Percentiles rank a stretch among this genome's conserved stretches.
phyloP scores from a whole-genome alignment of 2,113 vertebrate genomes.

The Parotia lawesii region DNA sequence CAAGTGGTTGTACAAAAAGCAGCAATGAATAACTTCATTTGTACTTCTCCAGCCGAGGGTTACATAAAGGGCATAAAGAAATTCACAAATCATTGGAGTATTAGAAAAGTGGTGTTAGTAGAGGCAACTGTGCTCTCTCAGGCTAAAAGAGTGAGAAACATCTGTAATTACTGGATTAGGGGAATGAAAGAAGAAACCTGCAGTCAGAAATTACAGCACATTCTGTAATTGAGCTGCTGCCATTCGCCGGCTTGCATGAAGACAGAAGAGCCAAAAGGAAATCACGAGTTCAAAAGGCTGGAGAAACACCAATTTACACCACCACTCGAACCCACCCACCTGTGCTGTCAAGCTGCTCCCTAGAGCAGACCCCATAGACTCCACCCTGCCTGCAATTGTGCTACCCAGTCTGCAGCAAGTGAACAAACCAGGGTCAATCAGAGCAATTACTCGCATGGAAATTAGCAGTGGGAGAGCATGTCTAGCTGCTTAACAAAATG shows the following conservation, averaged over 20 bases:
- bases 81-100: not conserved
- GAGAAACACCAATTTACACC: constrained; percentile 19
- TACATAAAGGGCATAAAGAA: constrained; percentile 7
- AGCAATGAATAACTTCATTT: not conserved
- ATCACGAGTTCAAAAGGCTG: constrained; percentile 32
- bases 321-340: not conserved
- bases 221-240: constrained; percentile 18
- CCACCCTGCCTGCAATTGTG: not conserved
- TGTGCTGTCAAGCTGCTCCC: not conserved
- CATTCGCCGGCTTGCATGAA: not conserved
- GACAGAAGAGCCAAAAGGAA: constrained; percentile 2
- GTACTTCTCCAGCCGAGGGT: not conserved
- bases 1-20: not conserved
- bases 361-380: not conserved
- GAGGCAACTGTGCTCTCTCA: not conserved
- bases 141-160: not conserved
- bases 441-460: constrained; percentile 22
- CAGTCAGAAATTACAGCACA: constrained; percentile 32
- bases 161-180: constrained; percentile 56
- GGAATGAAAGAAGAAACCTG: constrained; percentile 26
- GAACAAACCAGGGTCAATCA: constrained; percentile 16
- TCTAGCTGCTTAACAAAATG: constrained; percentile 36
- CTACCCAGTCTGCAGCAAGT: not conserved
- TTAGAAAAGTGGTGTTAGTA: not conserved
- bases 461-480: not conserved